phyloP scores from a whole-genome alignment of 2,797 vertebrate genomes.

The Lemur catta region DNA sequence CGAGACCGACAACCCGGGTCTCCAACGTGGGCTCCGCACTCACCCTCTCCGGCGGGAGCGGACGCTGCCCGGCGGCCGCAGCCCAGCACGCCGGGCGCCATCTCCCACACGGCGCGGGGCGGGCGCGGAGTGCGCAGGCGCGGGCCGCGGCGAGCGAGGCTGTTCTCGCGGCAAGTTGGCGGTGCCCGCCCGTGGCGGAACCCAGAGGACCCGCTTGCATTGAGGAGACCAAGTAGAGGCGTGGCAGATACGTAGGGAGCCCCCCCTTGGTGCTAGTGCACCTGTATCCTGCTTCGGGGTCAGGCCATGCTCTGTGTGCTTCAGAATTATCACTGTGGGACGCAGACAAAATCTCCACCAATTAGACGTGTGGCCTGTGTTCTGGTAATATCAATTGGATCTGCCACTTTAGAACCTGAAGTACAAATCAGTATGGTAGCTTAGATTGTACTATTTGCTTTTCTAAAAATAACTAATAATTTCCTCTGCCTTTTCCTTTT shows the following conservation, averaged over 20 bases:
- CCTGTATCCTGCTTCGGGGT: too few species aligned
- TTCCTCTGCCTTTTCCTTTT: not conserved
- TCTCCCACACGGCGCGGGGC: conserved; percentile 48
- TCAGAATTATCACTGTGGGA: not conserved
- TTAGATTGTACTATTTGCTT: not conserved
- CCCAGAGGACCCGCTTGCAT: not conserved
- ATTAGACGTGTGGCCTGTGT: not conserved
- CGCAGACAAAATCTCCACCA: not conserved
- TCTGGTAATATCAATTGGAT: not conserved
- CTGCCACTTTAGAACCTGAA: not conserved
- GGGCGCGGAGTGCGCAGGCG: not conserved
- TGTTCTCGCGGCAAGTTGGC: rapidly evolving
- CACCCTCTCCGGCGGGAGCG: not conserved
- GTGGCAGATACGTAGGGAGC: not conserved
- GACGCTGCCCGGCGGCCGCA: not conserved
- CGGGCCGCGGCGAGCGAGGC: rapidly evolving
- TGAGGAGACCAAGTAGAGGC: not conserved
- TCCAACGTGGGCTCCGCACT: not conserved
- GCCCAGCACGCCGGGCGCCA: not conserved
- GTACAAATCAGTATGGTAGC: not conserved
- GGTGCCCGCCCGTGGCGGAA: rapidly evolving
- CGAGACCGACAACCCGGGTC: rapidly evolving
- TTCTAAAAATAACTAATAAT: not conserved
- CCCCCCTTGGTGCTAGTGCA: not conserved
- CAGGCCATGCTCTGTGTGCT: not conserved